Evolutionary conservation across 2,888 invertebrate genomes (phyloP), one percentile per base, ranked within the genome.

Genomic region (Erebia epiphron): DNA sequence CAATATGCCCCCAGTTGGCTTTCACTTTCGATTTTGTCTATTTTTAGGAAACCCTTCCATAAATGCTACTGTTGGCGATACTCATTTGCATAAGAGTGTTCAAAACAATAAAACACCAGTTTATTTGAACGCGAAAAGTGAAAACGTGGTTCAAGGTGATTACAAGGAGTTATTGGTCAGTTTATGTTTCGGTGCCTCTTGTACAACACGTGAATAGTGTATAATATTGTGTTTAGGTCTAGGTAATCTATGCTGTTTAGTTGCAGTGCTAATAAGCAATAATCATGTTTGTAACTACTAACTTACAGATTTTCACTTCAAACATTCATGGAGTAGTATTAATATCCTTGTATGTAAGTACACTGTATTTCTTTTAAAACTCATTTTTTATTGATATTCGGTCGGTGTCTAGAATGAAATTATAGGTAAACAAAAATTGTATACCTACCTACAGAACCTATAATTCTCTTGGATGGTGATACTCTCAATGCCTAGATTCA

Each of bases 71-170:
- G 90, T 87, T 85, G 78, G 82, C 80, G 69, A 79, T 82, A 72
- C 79, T 85, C 81, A 92, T 93, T 93, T 93, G 91, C 93, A 93
- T 93, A 90, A 92, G 86, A 92, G 79, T 87, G 85, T 79, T 80
- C 85, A 78, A 83, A 87, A 89, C 87, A 89, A 90, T 90, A 88
- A 87, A 85, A 83, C 78, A 78, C 75, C 78, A 77, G 83, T 87
- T 90, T 89, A 86, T 90, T 89, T 89, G 82, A 80, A 84, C 81
- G 87, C 87, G 85, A 90, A 92, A 91, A 93, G 92, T 91, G 92
- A 93, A 92, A 93, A 89, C 92, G 80, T 77, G 82, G 89, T 86
- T 88, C 86, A 88, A 88, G 88, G 87, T 86, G 80, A 85, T 78
- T 79, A 77, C 72, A 66, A 75, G 75, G 74, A 74, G 79, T 77